Evolutionary conservation across 2,113 vertebrate genomes (phyloP), one percentile per base, ranked within the genome.

Genomic region (Buteo buteo): DNA sequence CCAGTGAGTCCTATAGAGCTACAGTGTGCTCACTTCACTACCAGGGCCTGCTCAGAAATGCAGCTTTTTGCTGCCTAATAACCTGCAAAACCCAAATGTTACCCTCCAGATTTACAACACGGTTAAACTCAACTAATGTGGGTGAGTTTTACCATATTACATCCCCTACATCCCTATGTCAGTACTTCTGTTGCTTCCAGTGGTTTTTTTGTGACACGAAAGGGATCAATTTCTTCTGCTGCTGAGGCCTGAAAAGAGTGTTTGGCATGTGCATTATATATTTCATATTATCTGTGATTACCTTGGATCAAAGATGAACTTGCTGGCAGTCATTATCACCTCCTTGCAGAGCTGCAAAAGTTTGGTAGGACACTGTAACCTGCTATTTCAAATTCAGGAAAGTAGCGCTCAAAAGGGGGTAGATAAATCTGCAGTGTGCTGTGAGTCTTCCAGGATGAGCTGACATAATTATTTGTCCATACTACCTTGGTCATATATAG

Each of bases 251-350:
- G 70, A 69, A 79, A 95, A 76, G 67, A 66, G 36, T 67, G 20
- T 89, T 95, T 87, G 73, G 73, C 80, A 86, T 36, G 59, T 83
- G 54, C 31, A 21, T 72, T 72, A 47, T 87, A 8, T 59, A 65
- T 88, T 80, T 54, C 25, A 4, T 85, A 66, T 80, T 57, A 58
- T 59, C 59, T 74, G n/a, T 82, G 80, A 95, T 91, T 92, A 67
- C 57, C 42, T 52, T 64, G 84, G 78, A 94, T 92, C 86, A 93
- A 90, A 96, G 88, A 82, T 67, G 34, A 93, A 84, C 50, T 86
- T 84, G 57, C 72, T 95, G 77, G 69, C 65, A 91, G 91, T 86
- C 79, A 72, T 95, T 93, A 86, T 82, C 91, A 58, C 61, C 40
- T 91, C 77, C 77, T 67, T 64, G 83, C 57, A 84, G 45, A 86